These are phyloP conservation scores for Miichthys miiuy DNA, from an alignment of 2,797 vertebrate species.

Conservation along the genomic window DNA sequence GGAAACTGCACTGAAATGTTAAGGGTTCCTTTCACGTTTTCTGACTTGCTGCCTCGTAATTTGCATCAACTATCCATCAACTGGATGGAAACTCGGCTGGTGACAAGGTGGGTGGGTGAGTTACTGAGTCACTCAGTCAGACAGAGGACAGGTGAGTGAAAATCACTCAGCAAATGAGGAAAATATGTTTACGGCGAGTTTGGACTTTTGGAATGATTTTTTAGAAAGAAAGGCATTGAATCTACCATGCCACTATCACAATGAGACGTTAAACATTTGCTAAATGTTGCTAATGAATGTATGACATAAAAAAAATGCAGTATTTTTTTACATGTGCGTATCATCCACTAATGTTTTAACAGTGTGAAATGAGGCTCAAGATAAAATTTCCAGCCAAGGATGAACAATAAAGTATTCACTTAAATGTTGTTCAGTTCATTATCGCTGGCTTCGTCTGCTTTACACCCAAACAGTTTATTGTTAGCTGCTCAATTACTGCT, in stretches of 20 bases:
- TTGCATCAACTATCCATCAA: conserved; percentile 14
- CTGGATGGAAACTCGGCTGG: conserved; percentile 4
- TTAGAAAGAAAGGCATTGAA: background rate
- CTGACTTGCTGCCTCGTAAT: conserved; percentile 18
- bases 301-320: background rate
- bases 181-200: background rate
- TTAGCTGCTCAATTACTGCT: conserved; percentile 11
- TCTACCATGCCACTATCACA: background rate
- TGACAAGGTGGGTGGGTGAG: conserved; percentile 5
- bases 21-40: conserved; percentile 5
- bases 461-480: conserved; percentile 12
- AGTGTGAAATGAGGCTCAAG: background rate
- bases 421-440: background rate
- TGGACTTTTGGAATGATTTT: conserved; percentile 11
- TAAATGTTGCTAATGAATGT: background rate
- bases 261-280: background rate
- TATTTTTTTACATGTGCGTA: too few species aligned
- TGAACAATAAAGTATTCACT: conserved; percentile 21
- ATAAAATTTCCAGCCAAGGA: background rate
- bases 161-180: background rate
- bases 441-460: conserved; percentile 1
- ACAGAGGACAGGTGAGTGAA: background rate
- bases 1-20: background rate
- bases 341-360: background rate
- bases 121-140: conserved; percentile 16